Conservation (phyloP, 1,140 invertebrate genomes). For the Sitobion miscanthi region DNA sequence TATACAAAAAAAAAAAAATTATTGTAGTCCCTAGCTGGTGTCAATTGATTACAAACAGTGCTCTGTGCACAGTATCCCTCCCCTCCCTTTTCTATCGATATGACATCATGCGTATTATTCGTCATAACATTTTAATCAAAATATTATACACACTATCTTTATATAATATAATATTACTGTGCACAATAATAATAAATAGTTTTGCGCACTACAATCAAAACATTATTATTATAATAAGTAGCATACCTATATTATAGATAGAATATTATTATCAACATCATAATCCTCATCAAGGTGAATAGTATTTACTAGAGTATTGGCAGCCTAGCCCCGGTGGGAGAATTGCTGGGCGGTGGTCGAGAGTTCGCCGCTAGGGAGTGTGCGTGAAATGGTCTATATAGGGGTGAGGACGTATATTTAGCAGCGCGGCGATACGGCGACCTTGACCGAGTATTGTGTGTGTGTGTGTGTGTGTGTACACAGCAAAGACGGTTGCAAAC, state of each 20-base stretch:
- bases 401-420: background rate
- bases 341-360: background rate
- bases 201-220: background rate
- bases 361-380: background rate
- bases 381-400: background rate
- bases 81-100: no score
- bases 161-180: no score
- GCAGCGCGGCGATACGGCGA: background rate
- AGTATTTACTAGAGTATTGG: background rate
- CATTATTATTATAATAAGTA: background rate
- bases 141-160: background rate
- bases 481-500: background rate
- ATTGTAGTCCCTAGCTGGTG: no score
- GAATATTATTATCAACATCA: background rate
- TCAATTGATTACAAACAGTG: no score
- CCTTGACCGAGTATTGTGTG: constrained; percentile 35
- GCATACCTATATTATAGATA: background rate
- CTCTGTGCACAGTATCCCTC: no score
- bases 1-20: background rate
- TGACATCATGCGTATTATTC: no score
- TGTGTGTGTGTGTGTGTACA: background rate
- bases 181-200: no score
- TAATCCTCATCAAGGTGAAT: background rate
- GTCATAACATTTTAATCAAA: background rate
- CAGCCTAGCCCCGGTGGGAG: background rate